Evolutionary conservation across 2,888 invertebrate species (phyloP), one percentile per base, ranked within the genome.

Genomic region (Nasonovia ribisnigri): DNA sequence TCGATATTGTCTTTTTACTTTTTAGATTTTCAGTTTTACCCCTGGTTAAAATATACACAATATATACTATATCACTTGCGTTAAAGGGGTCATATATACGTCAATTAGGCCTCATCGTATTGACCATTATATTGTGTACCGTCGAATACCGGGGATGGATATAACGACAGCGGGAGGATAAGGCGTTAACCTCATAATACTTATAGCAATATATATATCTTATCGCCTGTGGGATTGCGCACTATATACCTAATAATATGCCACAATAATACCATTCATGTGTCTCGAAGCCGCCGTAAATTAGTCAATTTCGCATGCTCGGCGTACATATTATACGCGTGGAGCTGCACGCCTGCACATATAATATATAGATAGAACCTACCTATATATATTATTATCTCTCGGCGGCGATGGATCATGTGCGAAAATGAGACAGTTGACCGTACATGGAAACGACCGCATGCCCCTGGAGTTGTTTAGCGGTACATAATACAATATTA

Each of bases 261-360:
- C 43, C 29, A 54, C 24, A 51, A 51, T 26, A 43, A 36, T 26
- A 60, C 91, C 43, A 91, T 91, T 91, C 91, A 91, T 84, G 91
- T 91, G 91, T 91, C 91, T n/a, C 67, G 48, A 36, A 67, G 91
- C 29, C 84, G 51, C 91, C 54, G 91, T 91, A 91, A 91, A 91
- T 91, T 84, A 91, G 91, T 91, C 91, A 54, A 91, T 91, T 91
- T 91, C 84, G 91, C 91, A 51, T 60, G 46, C 42, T 24, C 67
- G 77, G 43, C 60, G 84, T 77, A 90, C 46, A 46, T 48, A 51
- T 60, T 46, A 60, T 46, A 67, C 20, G 5, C n/a, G n/a, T 16
- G 36, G 13, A 60, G 29, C 60, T 60, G 11, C 60, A 60, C 10
- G 0, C n/a, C 67, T 67, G n/a, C 67, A 16, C 67, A 13, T n/a